Conservation (phyloP, 1,140 invertebrate species). For the Hesperophylax magnus region DNA sequence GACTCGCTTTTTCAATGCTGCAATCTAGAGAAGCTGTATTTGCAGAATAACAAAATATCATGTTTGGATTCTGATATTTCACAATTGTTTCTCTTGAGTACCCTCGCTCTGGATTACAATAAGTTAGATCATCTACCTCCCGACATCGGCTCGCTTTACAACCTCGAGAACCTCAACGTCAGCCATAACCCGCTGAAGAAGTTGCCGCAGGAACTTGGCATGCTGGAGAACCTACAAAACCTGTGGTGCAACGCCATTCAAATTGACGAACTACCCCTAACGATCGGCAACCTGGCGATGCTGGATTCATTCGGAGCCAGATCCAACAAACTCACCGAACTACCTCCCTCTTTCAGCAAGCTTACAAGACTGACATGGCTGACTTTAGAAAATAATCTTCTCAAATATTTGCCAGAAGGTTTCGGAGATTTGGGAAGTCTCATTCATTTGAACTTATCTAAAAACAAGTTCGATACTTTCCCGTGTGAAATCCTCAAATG, state of each 20-base stretch:
- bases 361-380: background rate
- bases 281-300: background rate
- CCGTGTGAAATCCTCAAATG: slow-evolving; percentile 3
- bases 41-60: slow-evolving; percentile 32
- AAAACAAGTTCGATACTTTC: background rate
- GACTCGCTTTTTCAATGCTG: slow-evolving; percentile 5
- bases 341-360: background rate
- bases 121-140: background rate
- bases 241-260: slow-evolving; percentile 16
- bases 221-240: background rate
- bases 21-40: slow-evolving; percentile 4
- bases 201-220: background rate
- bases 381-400: slow-evolving; percentile 22
- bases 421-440: slow-evolving; percentile 13
- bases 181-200: slow-evolving; percentile 24
- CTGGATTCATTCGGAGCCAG: slow-evolving; percentile 23
- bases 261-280: background rate
- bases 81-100: background rate
- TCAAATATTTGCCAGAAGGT: background rate
- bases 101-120: slow-evolving; percentile 24
- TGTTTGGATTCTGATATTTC: background rate
- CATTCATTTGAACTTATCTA: slow-evolving; percentile 15
- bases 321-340: slow-evolving; percentile 7
- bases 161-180: background rate
- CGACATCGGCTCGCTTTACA: background rate